Base-by-base conservation (phyloP, 2,888 invertebrate genomes). In the Shargacucullia verbasci region DNA sequence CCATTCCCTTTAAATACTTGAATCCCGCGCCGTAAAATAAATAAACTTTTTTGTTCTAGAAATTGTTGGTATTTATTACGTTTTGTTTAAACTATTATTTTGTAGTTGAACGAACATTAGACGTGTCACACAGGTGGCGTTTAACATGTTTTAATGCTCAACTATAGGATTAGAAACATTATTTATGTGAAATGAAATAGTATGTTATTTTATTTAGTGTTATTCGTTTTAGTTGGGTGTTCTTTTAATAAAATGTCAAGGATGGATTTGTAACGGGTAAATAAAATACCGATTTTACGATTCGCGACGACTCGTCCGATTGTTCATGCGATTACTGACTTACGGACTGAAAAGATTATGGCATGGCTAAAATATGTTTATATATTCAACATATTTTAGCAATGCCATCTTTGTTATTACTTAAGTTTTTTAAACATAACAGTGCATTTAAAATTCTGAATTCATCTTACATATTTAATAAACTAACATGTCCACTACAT, bases 1-100 rank as follows among this genome's bases (percentile, higher is more conserved):
- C 87, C 85, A 88, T 88, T 89, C 87, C 86, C 85, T 84, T 85
- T 86, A 84, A 85, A 86, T 84, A 84, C 83, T 85, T 81, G 79
- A 83, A 82, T 84, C 78, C 81, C 80, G 75, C 80, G 78, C 79
- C 80, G 78, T 83, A 82, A 84, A 83, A 86, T 82, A 80, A 82
- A 80, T 85, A 80, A 82, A 81, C 70, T 72, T 80, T 79, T 79
- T 76, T 76, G 69, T 73, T 75, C 70, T 65, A 77, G 73, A 79
- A 80, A 73, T 73, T 70, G 68, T 70, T 70, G 52, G 64, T 64
- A 65, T 72, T 70, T 77, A 76, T 70, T 65, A 63, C 46, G 66
- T 65, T 80, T 78, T 65, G 54, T 69, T 69, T 35, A 76, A 63
- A 71, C 58, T 69, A 60, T 64, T 68, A 66, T 73, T 68, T 60